A percentile compares a stretch with the other conserved stretches of the same genome.
Conservation (phyloP, 1,140 invertebrate species). For the Brachionus paranguensis region DNA sequence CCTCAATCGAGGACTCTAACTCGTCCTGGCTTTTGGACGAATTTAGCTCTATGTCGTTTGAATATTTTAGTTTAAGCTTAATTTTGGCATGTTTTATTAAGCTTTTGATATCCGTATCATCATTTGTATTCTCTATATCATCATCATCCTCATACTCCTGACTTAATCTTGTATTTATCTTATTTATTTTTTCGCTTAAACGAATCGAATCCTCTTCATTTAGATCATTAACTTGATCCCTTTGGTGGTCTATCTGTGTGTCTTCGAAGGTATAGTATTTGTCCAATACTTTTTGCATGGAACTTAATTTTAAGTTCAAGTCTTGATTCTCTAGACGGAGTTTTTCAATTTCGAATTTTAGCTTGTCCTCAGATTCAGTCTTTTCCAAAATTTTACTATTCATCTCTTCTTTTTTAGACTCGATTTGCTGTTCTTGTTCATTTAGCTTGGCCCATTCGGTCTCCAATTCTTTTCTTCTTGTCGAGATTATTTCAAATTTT, state of each 20-base stretch:
- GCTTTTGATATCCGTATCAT: slow-evolving; percentile 15
- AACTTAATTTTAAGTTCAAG: neutral
- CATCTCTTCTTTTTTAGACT: neutral
- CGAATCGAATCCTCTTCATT: neutral
- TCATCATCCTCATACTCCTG: slow-evolving; percentile 23
- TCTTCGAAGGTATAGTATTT: neutral
- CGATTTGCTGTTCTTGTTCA: neutral
- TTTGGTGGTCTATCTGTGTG: neutral
- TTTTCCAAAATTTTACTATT: slow-evolving; percentile 16
- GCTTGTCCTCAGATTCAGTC: neutral
- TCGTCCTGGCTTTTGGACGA: neutral
- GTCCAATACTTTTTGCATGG: slow-evolving; percentile 19
- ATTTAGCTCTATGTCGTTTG: neutral
- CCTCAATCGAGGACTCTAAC: neutral
- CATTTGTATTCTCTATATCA: neutral
- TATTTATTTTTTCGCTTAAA: slow-evolving; percentile 18
- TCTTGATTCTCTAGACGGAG: neutral
- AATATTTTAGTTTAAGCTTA: slow-evolving; percentile 25
- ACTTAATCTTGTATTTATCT: neutral
- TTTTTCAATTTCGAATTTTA: slow-evolving; percentile 31
- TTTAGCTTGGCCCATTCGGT: neutral
- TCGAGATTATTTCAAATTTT: neutral
- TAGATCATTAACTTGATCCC: neutral
- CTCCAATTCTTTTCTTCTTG: neutral
- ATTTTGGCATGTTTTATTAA: slow-evolving; percentile 31